Base-by-base conservation (phyloP, 2,113 vertebrate species). In the Carollia perspicillata region DNA sequence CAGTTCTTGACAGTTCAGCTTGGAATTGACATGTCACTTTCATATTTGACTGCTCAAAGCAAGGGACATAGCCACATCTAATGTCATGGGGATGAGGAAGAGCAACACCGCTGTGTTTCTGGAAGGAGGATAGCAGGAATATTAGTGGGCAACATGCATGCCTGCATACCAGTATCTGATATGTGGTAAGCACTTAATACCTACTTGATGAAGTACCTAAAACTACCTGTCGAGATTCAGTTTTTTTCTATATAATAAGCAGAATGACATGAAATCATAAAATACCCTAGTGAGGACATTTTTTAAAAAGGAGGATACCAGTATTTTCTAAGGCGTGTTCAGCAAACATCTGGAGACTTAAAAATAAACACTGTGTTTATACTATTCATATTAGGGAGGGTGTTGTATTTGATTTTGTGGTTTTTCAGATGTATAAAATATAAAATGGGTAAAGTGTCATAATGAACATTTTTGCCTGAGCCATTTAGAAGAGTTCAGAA, bases 401-500 rank as follows among this genome's bases (percentile, higher is more conserved):
- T 74, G 22, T 20, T 89, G 18, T 20, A 2, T 53, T 72, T 77
- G 44, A 37, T 72, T 80, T 71, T 84, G 20, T 35, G 55, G 30
- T 66, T 75, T 94, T 94, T 85, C 47, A 58, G 33, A 55, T 72
- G n/a, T 26, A 6, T 78, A 47, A 84, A 80, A 6, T 58, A 51
- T 44, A 8, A 11, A 49, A 81, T 53, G 65, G 55, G 3, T 75
- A 65, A 23, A 63, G 72, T 71, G 51, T 4, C 33, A 28, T 44
- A n/a, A 58, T 92, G 58, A 77, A 40, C 30, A 35, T 83, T 96
- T 79, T 93, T 94, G 20, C 35, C 60, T 53, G 33, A 81, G 53
- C 91, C 49, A 89, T 92, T 97, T 84, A 84, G 40, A 92, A 78
- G 40, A 93, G 37, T 49, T 63, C 8, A 44, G 60, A 66, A 80